Evolutionary conservation across 2,113 vertebrate genomes (phyloP).

Genomic region (Brachypodius melanocephalos): DNA sequence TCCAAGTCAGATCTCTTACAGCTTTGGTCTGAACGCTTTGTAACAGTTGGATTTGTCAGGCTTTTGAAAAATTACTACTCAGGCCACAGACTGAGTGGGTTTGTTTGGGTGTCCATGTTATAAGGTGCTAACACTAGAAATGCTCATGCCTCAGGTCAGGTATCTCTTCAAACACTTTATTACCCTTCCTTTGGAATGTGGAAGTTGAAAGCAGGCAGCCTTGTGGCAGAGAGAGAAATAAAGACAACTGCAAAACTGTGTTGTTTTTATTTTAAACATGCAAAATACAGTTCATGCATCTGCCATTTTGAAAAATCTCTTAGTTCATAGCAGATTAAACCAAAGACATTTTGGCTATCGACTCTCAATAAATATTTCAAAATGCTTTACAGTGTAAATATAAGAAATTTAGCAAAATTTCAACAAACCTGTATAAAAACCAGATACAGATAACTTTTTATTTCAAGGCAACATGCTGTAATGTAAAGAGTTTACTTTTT

Average conservation of each 20-base stretch:
- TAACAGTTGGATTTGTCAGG: background rate
- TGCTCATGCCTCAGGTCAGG: background rate
- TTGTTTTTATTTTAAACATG: slow-evolving; percentile 87
- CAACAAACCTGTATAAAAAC: slow-evolving; percentile 92
- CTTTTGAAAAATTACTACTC: background rate
- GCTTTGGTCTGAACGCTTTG: background rate
- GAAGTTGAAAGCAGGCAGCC: slow-evolving; percentile 25
- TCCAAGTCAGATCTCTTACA: background rate
- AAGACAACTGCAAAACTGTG: slow-evolving; percentile 74
- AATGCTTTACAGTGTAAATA: slow-evolving; percentile 91
- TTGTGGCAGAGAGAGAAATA: slow-evolving; percentile 68
- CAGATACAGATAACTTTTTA: slow-evolving; percentile 79
- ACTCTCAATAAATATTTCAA: slow-evolving; percentile 81
- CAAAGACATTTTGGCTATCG: slow-evolving; percentile 77
- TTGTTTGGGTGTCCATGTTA: background rate
- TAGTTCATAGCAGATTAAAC: slow-evolving; percentile 76
- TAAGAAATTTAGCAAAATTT: slow-evolving; percentile 96
- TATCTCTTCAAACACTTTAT: background rate
- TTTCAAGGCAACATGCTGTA: slow-evolving; percentile 86
- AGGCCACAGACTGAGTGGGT: background rate
- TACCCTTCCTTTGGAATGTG: background rate
- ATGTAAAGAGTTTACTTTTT: slow-evolving; percentile 79
- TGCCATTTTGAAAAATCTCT: slow-evolving; percentile 78
- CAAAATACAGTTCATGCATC: slow-evolving; percentile 93
- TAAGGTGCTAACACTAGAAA: background rate